Conservation (phyloP, 1,140 invertebrate species). For the Oncopeltus fasciatus region DNA sequence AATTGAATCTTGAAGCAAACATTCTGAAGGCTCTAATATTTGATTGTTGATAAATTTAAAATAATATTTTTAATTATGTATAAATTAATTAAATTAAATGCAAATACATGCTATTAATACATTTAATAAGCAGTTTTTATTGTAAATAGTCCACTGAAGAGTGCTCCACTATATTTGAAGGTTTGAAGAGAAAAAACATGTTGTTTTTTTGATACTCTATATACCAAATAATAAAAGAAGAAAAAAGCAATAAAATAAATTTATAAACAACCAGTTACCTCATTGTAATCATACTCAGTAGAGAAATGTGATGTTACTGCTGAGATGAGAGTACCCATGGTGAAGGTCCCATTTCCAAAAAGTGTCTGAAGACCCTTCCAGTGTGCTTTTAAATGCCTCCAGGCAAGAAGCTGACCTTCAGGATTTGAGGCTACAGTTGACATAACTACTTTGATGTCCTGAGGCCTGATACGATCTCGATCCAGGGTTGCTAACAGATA, state of each 20-base stretch:
- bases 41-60: no score
- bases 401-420: slow-evolving; percentile 52
- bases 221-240: not conserved
- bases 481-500: slow-evolving; percentile 51
- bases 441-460: slow-evolving; percentile 54
- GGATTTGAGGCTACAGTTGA: slow-evolving; percentile 52
- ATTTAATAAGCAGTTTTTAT: no score
- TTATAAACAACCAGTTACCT: slow-evolving; percentile 33
- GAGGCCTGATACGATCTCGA: slow-evolving; percentile 44
- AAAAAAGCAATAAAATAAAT: not conserved
- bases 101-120: no score
- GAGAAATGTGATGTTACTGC: slow-evolving; percentile 53
- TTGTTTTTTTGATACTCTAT: no score
- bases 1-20: no score
- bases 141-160: no score
- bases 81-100: no score
- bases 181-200: no score
- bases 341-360: slow-evolving; percentile 51
- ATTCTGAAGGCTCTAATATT: no score
- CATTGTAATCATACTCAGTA: slow-evolving; percentile 53
- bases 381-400: slow-evolving; percentile 59
- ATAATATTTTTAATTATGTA: no score
- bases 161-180: no score
- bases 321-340: slow-evolving; percentile 51
- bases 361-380: slow-evolving; percentile 49